These are phyloP conservation scores for Cepaea hortensis DNA, from an alignment of 2,888 invertebrate genomes.

Conservation along the genomic window DNA sequence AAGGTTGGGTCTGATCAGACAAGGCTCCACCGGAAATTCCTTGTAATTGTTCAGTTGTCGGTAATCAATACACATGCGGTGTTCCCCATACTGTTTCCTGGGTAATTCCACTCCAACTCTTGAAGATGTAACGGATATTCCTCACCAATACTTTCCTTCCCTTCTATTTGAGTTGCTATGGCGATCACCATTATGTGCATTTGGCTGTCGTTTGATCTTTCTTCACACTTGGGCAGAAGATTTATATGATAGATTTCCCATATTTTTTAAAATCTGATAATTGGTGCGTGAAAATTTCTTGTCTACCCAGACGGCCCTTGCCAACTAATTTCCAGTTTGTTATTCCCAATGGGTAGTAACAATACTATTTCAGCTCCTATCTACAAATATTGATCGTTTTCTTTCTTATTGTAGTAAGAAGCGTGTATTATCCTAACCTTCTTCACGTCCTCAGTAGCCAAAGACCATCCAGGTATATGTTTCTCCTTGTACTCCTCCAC, in stretches of 20 bases:
- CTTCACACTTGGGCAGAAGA: too few species aligned
- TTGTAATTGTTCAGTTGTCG: not conserved
- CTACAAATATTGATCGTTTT: too few species aligned
- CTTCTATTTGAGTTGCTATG: too few species aligned
- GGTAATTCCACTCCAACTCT: not conserved
- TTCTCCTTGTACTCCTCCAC: not conserved
- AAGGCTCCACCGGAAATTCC: not conserved
- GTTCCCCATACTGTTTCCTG: not conserved
- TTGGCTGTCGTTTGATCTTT: too few species aligned
- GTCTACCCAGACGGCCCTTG: not conserved
- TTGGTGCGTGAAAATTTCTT: not conserved
- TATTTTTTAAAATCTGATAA: too few species aligned
- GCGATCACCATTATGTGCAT: too few species aligned
- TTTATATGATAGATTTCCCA: too few species aligned
- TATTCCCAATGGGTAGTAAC: not conserved
- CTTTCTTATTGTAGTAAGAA: too few species aligned
- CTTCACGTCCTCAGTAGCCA: not conserved
- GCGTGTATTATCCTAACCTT: not conserved
- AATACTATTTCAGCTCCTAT: not conserved
- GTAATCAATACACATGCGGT: not conserved
- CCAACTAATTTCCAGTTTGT: not conserved
- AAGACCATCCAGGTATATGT: not conserved
- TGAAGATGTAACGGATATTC: too few species aligned
- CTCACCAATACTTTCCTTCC: too few species aligned
- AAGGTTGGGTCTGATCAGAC: not conserved